Percentiles rank a stretch among this genome's conserved stretches.
These are phyloP conservation scores for Cottus gobio DNA, from an alignment of 2,113 vertebrate genomes.

Conservation along the genomic window DNA sequence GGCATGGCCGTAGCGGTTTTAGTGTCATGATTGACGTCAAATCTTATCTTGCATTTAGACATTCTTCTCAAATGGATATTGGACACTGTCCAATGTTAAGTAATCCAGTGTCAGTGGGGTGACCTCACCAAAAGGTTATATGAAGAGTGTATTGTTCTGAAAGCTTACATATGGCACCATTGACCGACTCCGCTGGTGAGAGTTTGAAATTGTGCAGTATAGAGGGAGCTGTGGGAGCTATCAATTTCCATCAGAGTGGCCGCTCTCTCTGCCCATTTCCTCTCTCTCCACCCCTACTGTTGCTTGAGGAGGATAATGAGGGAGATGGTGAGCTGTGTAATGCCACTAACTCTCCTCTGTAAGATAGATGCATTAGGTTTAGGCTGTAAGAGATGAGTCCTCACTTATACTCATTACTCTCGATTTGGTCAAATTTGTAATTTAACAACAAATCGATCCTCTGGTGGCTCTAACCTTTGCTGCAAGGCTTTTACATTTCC, in stretches of 20 bases:
- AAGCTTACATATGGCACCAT: constrained; percentile 16
- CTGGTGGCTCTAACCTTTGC: constrained; percentile 69
- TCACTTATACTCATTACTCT: constrained; percentile 74
- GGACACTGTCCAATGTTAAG: constrained; percentile 4
- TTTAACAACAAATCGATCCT: constrained; percentile 79
- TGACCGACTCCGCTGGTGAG: constrained; percentile 40
- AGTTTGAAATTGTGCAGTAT: constrained; percentile 58
- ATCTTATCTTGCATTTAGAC: not conserved
- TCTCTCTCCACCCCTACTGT: constrained; percentile 43
- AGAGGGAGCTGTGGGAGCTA: constrained; percentile 62
- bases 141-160: constrained; percentile 20
- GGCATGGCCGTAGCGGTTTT: not conserved
- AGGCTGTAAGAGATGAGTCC: constrained; percentile 60
- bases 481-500: constrained; percentile 63
- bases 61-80: not conserved
- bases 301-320: constrained; percentile 70
- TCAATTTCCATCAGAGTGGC: constrained; percentile 70
- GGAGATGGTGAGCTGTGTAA: constrained; percentile 62
- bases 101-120: constrained; percentile 9
- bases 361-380: constrained; percentile 68
- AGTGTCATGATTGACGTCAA: not conserved
- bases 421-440: constrained; percentile 78
- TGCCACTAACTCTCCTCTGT: constrained; percentile 57
- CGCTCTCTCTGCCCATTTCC: constrained; percentile 60
- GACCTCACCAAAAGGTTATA: constrained; percentile 26